These are phyloP conservation scores for Melanotaenia duboulayi DNA, from an alignment of 2,113 vertebrate genomes.

Conservation along the genomic window DNA sequence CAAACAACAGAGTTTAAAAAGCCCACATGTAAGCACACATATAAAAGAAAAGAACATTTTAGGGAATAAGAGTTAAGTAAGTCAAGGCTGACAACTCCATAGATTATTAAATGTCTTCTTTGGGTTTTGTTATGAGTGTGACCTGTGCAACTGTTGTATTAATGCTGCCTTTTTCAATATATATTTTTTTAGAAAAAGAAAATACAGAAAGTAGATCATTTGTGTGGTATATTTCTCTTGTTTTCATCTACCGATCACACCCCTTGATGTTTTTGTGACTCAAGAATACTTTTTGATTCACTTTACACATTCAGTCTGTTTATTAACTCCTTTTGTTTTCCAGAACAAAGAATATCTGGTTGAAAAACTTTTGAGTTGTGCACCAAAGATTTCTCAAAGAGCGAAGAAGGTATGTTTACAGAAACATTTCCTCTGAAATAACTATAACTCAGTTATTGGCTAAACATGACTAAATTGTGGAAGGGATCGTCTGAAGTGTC, in stretches of 20 bases:
- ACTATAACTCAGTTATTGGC: slow-evolving; percentile 58
- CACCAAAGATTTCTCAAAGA: slow-evolving; percentile 95
- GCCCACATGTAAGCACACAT: too few relatives aligned
- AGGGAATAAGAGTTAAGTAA: neutral
- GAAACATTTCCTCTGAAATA: slow-evolving; percentile 42
- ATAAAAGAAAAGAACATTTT: neutral
- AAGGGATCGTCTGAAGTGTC: slow-evolving; percentile 27
- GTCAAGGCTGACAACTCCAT: neutral
- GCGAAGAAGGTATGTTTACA: slow-evolving; percentile 91
- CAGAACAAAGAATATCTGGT: slow-evolving; percentile 97
- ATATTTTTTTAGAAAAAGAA: too few relatives aligned
- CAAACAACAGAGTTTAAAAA: neutral
- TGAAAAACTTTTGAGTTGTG: slow-evolving; percentile 93
- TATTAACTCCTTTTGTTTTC: slow-evolving; percentile 72
- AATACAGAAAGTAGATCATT: too few relatives aligned
- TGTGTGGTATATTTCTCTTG: too few relatives aligned
- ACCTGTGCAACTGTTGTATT: too few relatives aligned
- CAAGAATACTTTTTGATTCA: neutral
- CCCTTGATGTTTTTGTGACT: neutral
- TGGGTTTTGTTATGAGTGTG: too few relatives aligned
- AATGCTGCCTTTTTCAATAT: too few relatives aligned
- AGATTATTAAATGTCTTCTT: neutral
- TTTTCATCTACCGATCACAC: too few relatives aligned
- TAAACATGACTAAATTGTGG: slow-evolving; percentile 53
- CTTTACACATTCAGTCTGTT: neutral